These are phyloP conservation scores for Pocillopora damicornis DNA, from an alignment of 64 coral and sea anemone genomes.

Conservation along the genomic window DNA sequence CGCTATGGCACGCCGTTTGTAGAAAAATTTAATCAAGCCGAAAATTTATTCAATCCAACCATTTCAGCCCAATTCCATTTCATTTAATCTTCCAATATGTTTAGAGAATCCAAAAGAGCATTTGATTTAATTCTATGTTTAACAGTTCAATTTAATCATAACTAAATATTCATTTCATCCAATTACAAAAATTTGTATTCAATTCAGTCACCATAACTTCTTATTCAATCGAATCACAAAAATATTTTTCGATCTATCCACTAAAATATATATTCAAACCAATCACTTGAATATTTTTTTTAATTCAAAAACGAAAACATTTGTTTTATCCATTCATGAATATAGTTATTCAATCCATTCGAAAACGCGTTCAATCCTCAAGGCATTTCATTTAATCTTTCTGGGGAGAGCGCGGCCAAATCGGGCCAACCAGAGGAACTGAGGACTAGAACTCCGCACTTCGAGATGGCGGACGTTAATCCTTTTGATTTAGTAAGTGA, in stretches of 20 bases:
- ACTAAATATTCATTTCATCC: background rate
- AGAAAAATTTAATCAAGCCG: conserved; percentile 22
- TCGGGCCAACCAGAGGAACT: background rate
- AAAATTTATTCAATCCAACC: background rate
- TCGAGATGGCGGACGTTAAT: background rate
- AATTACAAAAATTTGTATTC: no score
- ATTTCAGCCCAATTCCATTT: no score
- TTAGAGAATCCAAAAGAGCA: no score
- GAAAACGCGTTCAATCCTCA: no score
- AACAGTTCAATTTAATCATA: no score
- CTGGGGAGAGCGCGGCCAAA: background rate
- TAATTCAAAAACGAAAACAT: background rate
- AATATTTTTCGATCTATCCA: no score
- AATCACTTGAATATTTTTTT: conserved; percentile 17
- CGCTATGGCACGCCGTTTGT: conserved; percentile 9
- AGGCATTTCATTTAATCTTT: no score
- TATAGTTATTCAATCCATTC: conserved; percentile 12
- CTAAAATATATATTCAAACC: background rate
- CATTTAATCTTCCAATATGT: no score
- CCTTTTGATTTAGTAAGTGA: no score
- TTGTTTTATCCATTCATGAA: background rate
- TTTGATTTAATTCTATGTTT: no score
- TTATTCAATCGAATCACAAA: no score
- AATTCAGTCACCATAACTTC: no score
- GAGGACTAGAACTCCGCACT: background rate